phyloP scores from a whole-genome alignment of 2,888 invertebrate genomes.

The Molorchus minor region DNA sequence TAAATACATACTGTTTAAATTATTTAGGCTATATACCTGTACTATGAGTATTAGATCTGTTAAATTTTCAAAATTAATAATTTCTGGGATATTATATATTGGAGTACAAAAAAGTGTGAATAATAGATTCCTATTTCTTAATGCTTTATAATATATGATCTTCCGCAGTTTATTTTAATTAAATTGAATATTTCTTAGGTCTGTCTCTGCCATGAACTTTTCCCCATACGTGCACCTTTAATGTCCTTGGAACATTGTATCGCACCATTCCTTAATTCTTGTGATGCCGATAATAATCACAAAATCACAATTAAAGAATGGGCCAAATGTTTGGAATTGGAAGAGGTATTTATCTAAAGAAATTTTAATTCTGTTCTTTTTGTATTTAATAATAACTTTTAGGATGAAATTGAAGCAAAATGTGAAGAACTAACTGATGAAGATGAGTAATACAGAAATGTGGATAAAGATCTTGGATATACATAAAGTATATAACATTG shows the following conservation, averaged over 20 bases:
- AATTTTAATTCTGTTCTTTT: no score
- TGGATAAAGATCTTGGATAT: no score
- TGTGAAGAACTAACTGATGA: conserved; percentile 76
- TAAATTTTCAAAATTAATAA: no score
- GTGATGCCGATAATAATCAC: conserved; percentile 90
- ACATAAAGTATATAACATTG: no score
- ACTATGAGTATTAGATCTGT: no score
- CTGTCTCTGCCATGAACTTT: conserved; percentile 93
- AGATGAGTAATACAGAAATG: conserved; percentile 32
- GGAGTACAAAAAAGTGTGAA: neutral
- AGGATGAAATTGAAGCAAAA: conserved; percentile 81
- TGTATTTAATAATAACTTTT: conserved; percentile 51
- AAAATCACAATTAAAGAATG: conserved; percentile 92
- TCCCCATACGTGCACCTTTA: conserved; percentile 93
- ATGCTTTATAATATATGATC: conserved; percentile 6
- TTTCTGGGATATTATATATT: no score
- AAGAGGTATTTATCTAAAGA: no score
- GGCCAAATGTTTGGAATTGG: conserved; percentile 87
- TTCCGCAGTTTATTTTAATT: no score
- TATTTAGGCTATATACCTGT: no score
- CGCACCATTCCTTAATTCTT: conserved; percentile 92
- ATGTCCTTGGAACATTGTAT: conserved; percentile 98
- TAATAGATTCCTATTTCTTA: neutral
- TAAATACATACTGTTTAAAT: no score
- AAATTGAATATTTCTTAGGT: conserved; percentile 60